phyloP scores from a whole-genome alignment of 1,140 invertebrate species.

The Archivesica marissinica region DNA sequence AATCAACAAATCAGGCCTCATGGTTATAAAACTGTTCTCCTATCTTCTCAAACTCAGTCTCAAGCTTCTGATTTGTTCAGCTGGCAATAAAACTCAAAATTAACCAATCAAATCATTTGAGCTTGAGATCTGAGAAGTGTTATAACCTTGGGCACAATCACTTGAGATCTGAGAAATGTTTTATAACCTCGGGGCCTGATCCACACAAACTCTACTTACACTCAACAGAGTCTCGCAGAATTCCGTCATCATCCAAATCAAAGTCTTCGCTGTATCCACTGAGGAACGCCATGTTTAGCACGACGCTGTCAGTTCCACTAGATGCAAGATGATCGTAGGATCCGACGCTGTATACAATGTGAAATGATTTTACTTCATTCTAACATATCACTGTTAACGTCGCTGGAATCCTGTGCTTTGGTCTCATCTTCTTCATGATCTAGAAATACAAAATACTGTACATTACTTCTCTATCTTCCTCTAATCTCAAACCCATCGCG shows the following conservation, averaged over 20 bases:
- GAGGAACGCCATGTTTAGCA: slow-evolving; percentile 72
- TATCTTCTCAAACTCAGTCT: too few species aligned
- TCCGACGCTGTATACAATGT: neutral
- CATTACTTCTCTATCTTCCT: too few species aligned
- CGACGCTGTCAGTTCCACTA: neutral
- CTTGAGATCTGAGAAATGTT: too few species aligned
- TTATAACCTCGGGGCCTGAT: too few species aligned
- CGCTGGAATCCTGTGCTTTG: neutral
- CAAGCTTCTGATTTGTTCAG: too few species aligned
- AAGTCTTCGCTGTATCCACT: slow-evolving; percentile 76
- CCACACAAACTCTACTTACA: slow-evolving; percentile 64
- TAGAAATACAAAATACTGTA: neutral
- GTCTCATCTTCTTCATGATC: neutral
- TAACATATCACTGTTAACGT: neutral
- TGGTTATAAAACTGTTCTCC: too few species aligned
- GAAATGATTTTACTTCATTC: neutral
- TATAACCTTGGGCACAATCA: too few species aligned
- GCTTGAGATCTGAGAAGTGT: too few species aligned
- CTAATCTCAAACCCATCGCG: too few species aligned
- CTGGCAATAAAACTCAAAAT: too few species aligned
- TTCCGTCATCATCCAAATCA: slow-evolving; percentile 79
- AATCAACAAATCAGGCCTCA: too few species aligned
- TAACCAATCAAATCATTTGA: too few species aligned
- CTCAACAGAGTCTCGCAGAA: slow-evolving; percentile 75
- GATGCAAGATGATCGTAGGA: neutral